Base-by-base conservation (phyloP, 2,888 invertebrate genomes). In the Thereva nobilitata region DNA sequence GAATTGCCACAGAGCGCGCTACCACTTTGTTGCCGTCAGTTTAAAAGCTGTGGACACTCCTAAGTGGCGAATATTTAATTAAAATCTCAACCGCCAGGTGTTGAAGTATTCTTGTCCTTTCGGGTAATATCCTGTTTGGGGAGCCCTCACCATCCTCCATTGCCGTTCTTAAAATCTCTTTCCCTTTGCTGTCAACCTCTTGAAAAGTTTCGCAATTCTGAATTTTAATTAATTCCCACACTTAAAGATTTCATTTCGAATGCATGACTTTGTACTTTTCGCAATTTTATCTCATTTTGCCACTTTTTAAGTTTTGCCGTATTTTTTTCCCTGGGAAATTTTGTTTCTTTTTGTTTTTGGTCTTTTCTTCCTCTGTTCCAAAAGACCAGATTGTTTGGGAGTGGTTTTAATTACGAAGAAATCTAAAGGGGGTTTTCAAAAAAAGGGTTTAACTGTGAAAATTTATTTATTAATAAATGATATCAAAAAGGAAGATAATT, bases 151-250 rank as follows among this genome's bases (percentile, higher is more conserved):
- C 23, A 23, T 23, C 23, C 23, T 23, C 23, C 23, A 23, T 23
- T 23, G 23, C 23, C 23, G 23, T 23, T 23, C 23, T 23, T 23
- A 23, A 23, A 23, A 23, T 23, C 23, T 23, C 23, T 23, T 23
- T 23, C 23, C 23, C 23, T 23, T 23, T 23, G 23, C 23, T 23
- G 23, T 23, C 23, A 55, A 42, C 44, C 44, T 45, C 56, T 56
- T 37, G 57, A 52, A 68, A 68, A 57, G 64, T 68, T 68, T 68
- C 42, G 49, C 50, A 67, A 68, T 64, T 65, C 64, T 57, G 52
- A 57, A 68, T 65, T 68, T 68, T 68, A 68, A 68, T 68, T 68
- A 68, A 68, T 64, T 68, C 68, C 44, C 56, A 53, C 59, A 52
- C 64, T 57, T 65, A 47, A 68, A 68, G 64, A 64, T 68, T 68